phyloP scores from a whole-genome alignment of 2,113 vertebrate species.

The Salvelinus alpinus region DNA sequence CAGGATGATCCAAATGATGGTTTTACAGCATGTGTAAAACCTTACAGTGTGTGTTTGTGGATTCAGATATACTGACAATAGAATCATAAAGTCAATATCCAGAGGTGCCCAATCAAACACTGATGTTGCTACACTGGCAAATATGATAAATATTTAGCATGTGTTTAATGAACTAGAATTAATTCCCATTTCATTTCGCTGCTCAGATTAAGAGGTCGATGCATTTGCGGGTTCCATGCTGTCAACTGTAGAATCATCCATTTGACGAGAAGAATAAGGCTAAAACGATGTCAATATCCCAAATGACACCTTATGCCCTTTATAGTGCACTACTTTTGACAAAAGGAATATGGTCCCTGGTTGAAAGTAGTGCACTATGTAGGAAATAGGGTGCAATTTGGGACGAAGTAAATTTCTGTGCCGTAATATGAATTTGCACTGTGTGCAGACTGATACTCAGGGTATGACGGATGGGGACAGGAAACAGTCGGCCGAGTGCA shows the following conservation, averaged over 20 bases:
- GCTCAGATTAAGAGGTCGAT: constrained; percentile 25
- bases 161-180: constrained; percentile 42
- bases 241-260: constrained; percentile 30
- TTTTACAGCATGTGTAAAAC: too few relatives aligned
- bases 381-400: background rate
- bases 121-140: background rate
- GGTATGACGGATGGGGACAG: constrained; percentile 52
- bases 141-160: constrained; percentile 10
- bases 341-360: too few relatives aligned
- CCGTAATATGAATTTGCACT: constrained; percentile 5
- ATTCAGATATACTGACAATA: background rate
- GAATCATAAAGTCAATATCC: background rate
- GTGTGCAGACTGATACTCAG: constrained; percentile 32
- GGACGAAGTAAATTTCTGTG: too few relatives aligned
- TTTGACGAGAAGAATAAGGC: constrained; percentile 10
- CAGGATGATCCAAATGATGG: background rate
- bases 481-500: constrained; percentile 57
- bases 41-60: too few relatives aligned
- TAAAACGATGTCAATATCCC: background rate
- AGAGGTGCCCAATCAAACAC: background rate
- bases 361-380: too few relatives aligned
- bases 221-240: constrained; percentile 20
- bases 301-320: too few relatives aligned
- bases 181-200: constrained; percentile 24
- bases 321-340: too few relatives aligned